Evolutionary conservation across 2,797 vertebrate species (phyloP), one percentile per base, ranked within the genome.

Genomic region (Lepilemur ruficaudatus): DNA sequence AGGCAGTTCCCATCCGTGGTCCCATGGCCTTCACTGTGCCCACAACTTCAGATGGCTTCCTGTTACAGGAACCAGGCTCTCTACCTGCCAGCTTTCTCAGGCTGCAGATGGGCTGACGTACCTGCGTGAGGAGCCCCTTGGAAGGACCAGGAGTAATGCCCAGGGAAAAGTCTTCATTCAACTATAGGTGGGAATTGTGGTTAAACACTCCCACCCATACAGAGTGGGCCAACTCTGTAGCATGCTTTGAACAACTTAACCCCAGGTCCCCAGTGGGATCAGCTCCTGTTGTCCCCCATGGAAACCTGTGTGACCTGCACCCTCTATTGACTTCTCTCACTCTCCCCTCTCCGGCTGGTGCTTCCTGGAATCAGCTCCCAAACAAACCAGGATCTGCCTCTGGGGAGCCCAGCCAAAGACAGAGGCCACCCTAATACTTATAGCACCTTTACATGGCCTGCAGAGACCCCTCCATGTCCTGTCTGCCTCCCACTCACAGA

Each of bases 1-100:
- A n/a, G 20, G 14, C 6, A 10, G 22, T 12, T 81, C n/a, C 46
- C 15, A 17, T 7, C 46, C 0, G 4, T 3, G 6, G 15, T 12
- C 32, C 18, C 4, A 22, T 0, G 7, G 12, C 61, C 50, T 23
- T 38, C 35, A 7, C 5, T 50, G 14, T 85, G 65, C 28, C 35
- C 5, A 67, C 18, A 7, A 38, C 5, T 11, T 4, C 7, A 9
- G 43, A 28, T 4, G 8, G 46, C 46, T 78, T 59, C 38, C 41
- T 10, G 3, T 9, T 17, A 1, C 15, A 65, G 55, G 17, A 23
- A 25, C n/a, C 91, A 18, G 2, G 8, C 32, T 41, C 46, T n/a
- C 48, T 12, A 23, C 13, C 23, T 50, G 28, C 22, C 7, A 13
- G 17, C 63, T 61, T 69, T 65, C 17, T 12, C 1, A 3, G 50